Evolutionary conservation across 2,888 invertebrate species (phyloP).

Genomic region (Portevinia maculata): DNA sequence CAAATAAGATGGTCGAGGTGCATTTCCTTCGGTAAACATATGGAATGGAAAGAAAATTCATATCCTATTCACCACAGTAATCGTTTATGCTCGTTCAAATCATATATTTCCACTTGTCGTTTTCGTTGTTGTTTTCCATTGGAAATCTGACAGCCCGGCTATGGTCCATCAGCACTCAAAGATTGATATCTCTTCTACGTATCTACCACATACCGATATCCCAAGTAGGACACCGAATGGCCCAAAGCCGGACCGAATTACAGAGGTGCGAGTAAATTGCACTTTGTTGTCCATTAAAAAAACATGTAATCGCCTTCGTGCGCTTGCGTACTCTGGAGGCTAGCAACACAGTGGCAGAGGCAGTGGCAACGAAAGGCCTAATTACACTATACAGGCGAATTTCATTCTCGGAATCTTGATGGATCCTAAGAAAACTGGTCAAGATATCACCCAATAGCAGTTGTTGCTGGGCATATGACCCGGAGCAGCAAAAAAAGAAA

Average conservation of each 20-base stretch:
- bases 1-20: constrained; percentile 35
- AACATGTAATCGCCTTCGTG: constrained; percentile 70
- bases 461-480: constrained; percentile 39
- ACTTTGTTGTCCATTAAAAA: constrained; percentile 69
- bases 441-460: constrained; percentile 50
- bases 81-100: constrained; percentile 3
- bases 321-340: constrained; percentile 35
- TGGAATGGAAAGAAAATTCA: too few species aligned
- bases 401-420: constrained; percentile 52
- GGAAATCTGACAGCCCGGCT: constrained; percentile 55
- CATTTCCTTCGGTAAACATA: neutral
- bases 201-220: constrained; percentile 11
- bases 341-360: constrained; percentile 54
- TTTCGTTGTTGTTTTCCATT: constrained; percentile 24
- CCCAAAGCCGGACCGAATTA: constrained; percentile 68
- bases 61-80: constrained; percentile 15
- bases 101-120: constrained; percentile 22
- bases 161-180: constrained; percentile 47
- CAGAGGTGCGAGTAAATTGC: constrained; percentile 73
- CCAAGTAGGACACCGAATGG: constrained; percentile 67
- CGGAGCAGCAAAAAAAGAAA: constrained; percentile 6
- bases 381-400: constrained; percentile 54
- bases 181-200: constrained; percentile 62
- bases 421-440: constrained; percentile 61
- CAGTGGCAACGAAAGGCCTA: constrained; percentile 62